Base-by-base conservation (phyloP, 2,113 vertebrate genomes). In the Sitta europaea region DNA sequence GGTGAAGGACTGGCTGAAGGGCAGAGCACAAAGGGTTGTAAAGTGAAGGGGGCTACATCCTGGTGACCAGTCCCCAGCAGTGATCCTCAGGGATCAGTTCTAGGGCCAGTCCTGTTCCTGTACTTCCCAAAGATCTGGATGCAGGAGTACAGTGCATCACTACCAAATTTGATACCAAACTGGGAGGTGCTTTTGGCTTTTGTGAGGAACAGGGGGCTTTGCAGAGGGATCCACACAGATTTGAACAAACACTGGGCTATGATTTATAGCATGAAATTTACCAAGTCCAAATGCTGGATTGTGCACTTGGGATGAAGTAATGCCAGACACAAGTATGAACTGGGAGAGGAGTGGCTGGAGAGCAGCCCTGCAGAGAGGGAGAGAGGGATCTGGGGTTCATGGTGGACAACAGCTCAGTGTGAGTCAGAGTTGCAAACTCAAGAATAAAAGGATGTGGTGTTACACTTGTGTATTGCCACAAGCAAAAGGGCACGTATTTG, bases 231-330 rank as follows among this genome's bases (percentile, higher is more conserved):
- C 63, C 33, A 14, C 18, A 5, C 1, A 27, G 36, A 58, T 12
- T 38, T 36, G 43, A 78, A 43, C 29, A 48, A 78, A 43, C 29
- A 48, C 2, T 55, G 54, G 40, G 17, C 33, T 25, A 4, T 31
- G 51, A 42, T 24, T 50, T 28, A 24, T 4, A 47, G 35, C 42
- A 45, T 11, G 14, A 90, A 25, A 7, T 50, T 35, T 8, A 71
- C 22, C 54, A 13, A 68, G 27, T 57, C 35, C 11, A 57, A 38
- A 36, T 70, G 20, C 4, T 0, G 0, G 14, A 61, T 5, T 55
- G 5, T 38, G 28, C 23, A 27, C 17, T 20, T 7, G 16, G 20
- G 33, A 81, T 0, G 0, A 23, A 38, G 14, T 43, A 62, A 68
- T 40, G n/a, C 23, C 16, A 28, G 25, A 33, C 12, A 22, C 12